phyloP scores from a whole-genome alignment of 2,113 vertebrate genomes.

The Paratilapia polleni region DNA sequence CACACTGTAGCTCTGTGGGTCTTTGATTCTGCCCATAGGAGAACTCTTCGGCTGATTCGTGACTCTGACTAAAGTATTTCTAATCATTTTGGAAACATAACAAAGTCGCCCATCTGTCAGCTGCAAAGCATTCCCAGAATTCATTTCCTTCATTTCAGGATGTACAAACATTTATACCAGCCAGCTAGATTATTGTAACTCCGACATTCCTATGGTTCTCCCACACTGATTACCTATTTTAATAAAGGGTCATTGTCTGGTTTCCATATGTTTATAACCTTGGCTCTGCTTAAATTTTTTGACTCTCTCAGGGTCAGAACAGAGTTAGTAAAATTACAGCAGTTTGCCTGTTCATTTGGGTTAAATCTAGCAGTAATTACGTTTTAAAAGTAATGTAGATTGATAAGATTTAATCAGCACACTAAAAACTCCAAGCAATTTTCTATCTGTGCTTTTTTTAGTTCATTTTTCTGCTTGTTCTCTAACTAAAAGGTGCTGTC shows the following conservation, averaged over 20 bases:
- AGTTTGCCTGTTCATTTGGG: not conserved
- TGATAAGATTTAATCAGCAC: not conserved
- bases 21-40: not conserved
- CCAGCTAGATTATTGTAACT: not conserved
- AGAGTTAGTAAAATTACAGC: not conserved
- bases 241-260: not conserved
- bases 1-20: not conserved
- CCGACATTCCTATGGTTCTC: not conserved
- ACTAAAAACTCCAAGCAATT: too few relatives aligned
- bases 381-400: not conserved
- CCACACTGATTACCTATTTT: not conserved
- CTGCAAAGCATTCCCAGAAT: not conserved
- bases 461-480: not conserved
- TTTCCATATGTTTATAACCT: not conserved
- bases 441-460: not conserved
- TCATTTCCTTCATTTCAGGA: not conserved
- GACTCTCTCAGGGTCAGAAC: not conserved
- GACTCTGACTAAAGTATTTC: not conserved
- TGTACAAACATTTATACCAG: not conserved
- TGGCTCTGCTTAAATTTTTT: not conserved
- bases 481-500: not conserved
- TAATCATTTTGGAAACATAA: not conserved
- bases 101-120: not conserved
- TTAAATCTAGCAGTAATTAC: not conserved
- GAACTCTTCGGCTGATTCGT: not conserved